These are phyloP conservation scores for Lapara coniferarum DNA, from an alignment of 2,888 invertebrate genomes.

Conservation along the genomic window DNA sequence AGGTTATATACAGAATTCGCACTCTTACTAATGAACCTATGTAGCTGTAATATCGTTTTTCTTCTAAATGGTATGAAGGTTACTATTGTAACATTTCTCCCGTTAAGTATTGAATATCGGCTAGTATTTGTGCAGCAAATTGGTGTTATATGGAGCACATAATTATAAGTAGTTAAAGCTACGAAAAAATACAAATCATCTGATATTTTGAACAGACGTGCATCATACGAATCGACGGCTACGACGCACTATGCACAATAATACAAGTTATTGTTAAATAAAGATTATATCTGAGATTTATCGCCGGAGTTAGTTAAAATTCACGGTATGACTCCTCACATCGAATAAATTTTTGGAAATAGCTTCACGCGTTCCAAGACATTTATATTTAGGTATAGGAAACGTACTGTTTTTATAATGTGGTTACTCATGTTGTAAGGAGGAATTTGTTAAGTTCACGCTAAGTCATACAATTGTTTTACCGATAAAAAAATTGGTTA, in stretches of 20 bases:
- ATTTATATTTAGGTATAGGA: background rate
- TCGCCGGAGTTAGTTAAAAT: background rate
- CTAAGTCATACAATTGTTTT: background rate
- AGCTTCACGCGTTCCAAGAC: constrained; percentile 3
- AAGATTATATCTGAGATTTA: constrained; percentile 15
- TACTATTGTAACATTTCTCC: no score
- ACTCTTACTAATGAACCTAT: no score
- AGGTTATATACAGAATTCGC: no score
- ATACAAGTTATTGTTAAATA: constrained; percentile 8
- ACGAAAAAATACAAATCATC: no score
- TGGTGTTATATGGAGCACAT: no score
- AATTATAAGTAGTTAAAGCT: no score
- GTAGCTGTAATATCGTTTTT: no score
- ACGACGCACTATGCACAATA: background rate
- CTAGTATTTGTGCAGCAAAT: no score
- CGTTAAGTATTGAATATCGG: no score
- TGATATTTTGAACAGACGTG: background rate
- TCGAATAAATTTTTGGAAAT: constrained; percentile 17
- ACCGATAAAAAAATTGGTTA: no score
- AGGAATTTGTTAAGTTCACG: background rate
- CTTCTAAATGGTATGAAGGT: no score
- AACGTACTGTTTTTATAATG: background rate
- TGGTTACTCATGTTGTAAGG: background rate
- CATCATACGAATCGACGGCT: background rate
- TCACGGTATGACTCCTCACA: background rate